Conservation (phyloP, 2,113 vertebrate genomes). For the Silurus meridionalis region DNA sequence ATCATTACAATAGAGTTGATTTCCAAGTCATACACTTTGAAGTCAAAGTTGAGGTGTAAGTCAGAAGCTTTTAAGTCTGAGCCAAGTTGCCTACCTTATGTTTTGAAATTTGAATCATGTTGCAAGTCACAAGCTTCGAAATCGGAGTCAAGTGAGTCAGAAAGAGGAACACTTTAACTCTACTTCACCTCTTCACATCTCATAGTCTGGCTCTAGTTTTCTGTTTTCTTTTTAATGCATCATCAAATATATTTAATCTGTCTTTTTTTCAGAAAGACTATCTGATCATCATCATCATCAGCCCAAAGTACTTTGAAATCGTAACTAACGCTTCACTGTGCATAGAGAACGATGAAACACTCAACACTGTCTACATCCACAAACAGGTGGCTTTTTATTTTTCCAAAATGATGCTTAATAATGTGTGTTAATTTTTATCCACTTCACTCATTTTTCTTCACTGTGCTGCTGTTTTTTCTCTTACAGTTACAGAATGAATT, state of each 20-base stretch:
- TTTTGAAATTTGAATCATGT: too few species aligned
- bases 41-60: not conserved
- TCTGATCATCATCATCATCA: conserved; percentile 81
- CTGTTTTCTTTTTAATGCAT: not conserved
- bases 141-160: not conserved
- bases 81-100: too few species aligned
- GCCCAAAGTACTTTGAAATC: conserved; percentile 77
- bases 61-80: not conserved
- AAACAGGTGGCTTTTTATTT: conserved; percentile 47
- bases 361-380: conserved; percentile 79
- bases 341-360: conserved; percentile 73
- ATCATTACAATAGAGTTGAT: not conserved
- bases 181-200: not conserved
- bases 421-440: not conserved
- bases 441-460: not conserved
- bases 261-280: conserved; percentile 72
- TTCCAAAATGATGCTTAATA: too few species aligned
- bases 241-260: not conserved
- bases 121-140: not conserved
- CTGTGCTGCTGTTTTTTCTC: not conserved
- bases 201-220: not conserved
- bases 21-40: not conserved
- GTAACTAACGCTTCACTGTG: conserved; percentile 65
- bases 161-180: not conserved
- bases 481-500: conserved; percentile 78